Evolutionary conservation across 2,797 vertebrate genomes (phyloP).

Genomic region (Phalloptychus januarius): DNA sequence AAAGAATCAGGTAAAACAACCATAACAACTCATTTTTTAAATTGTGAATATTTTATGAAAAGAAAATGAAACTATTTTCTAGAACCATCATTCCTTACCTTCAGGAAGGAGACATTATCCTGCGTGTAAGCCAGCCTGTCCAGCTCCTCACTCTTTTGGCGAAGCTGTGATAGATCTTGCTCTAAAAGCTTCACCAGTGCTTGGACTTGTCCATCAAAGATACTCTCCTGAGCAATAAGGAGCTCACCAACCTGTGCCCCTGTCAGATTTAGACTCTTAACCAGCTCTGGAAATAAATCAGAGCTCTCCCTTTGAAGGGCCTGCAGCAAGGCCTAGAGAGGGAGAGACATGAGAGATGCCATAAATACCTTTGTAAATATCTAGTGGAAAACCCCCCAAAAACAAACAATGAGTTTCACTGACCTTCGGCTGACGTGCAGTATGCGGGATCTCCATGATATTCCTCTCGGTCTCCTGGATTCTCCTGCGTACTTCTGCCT

Average conservation of each 20-base stretch:
- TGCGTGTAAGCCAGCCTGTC: slow-evolving; percentile 61
- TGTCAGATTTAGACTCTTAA: slow-evolving; percentile 57
- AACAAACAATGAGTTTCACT: not conserved
- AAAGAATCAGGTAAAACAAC: not conserved
- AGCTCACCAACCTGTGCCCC: slow-evolving; percentile 64
- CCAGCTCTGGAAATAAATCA: slow-evolving; percentile 66
- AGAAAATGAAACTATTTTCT: not conserved
- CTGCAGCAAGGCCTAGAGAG: slow-evolving; percentile 68
- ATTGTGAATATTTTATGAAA: not conserved
- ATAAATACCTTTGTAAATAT: not conserved
- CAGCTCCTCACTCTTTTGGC: slow-evolving; percentile 71
- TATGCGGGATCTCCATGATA: slow-evolving; percentile 58
- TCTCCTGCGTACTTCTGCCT: slow-evolving; percentile 57
- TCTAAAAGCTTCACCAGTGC: slow-evolving; percentile 68
- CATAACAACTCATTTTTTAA: no score
- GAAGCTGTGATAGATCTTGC: slow-evolving; percentile 72
- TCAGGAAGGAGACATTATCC: slow-evolving; percentile 75
- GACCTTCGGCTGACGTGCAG: slow-evolving; percentile 66
- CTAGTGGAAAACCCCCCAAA: not conserved
- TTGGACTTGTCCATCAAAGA: slow-evolving; percentile 61
- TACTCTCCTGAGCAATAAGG: slow-evolving; percentile 62
- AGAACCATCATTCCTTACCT: slow-evolving; percentile 55
- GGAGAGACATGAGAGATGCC: not conserved
- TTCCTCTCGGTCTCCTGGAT: slow-evolving; percentile 54
- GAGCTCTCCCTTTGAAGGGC: slow-evolving; percentile 69